phyloP scores from a whole-genome alignment of 2,888 invertebrate genomes.

The Crocallis elinguaria region DNA sequence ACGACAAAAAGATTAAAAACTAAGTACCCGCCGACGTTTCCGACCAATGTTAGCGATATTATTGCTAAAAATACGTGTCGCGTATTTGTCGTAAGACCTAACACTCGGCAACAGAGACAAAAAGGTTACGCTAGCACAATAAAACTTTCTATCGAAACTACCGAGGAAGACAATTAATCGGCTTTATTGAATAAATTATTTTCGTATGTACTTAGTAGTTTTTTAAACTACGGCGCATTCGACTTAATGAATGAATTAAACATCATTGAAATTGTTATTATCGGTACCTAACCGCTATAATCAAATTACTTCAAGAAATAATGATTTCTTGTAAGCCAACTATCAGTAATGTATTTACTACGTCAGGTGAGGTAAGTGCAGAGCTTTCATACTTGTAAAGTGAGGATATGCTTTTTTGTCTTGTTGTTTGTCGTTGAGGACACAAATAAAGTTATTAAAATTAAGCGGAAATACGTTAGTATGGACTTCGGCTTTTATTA shows the following conservation, averaged over 20 bases:
- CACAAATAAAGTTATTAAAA: too few relatives aligned
- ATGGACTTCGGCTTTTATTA: too few relatives aligned
- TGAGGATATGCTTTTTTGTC: too few relatives aligned
- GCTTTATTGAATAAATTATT: slow-evolving; percentile 41
- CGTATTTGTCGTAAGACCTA: slow-evolving; percentile 11
- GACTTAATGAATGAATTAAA: slow-evolving; percentile 48
- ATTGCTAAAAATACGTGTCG: background rate
- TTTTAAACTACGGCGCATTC: slow-evolving; percentile 27
- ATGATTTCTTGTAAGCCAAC: too few relatives aligned
- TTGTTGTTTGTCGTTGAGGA: too few relatives aligned
- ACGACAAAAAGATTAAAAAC: slow-evolving; percentile 48
- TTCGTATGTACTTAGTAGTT: background rate
- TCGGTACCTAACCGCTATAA: too few relatives aligned
- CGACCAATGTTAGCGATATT: slow-evolving; percentile 10
- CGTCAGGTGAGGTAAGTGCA: too few relatives aligned
- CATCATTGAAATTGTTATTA: slow-evolving; percentile 42
- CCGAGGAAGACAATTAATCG: slow-evolving; percentile 36
- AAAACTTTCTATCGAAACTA: too few relatives aligned
- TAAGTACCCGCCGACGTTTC: slow-evolving; percentile 29
- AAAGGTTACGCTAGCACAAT: slow-evolving; percentile 42
- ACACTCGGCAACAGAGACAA: slow-evolving; percentile 24
- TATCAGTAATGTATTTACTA: too few relatives aligned
- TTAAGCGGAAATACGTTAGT: too few relatives aligned
- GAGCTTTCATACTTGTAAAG: too few relatives aligned
- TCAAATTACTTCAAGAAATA: too few relatives aligned